phyloP scores from a whole-genome alignment of 2,113 vertebrate species.

The Perca fluviatilis region DNA sequence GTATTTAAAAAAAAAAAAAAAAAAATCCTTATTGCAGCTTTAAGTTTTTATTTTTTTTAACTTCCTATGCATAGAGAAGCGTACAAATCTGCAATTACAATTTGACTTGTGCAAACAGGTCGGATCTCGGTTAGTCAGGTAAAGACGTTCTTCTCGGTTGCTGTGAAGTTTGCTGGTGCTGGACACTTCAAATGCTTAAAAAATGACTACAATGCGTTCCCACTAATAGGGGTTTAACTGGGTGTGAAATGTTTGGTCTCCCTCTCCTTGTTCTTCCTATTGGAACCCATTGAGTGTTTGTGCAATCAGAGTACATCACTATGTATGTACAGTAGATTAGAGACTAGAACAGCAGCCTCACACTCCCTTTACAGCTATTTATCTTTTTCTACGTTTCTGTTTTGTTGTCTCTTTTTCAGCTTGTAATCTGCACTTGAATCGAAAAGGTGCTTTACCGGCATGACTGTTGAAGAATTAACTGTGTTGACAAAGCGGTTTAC shows the following conservation, averaged over 20 bases:
- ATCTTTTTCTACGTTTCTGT: slow-evolving; percentile 31
- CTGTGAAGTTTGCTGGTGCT: neutral
- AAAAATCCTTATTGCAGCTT: neutral
- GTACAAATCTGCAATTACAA: neutral
- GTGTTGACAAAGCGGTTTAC: slow-evolving; percentile 75
- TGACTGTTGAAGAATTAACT: slow-evolving; percentile 53
- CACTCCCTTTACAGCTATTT: slow-evolving; percentile 46
- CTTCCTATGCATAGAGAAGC: neutral
- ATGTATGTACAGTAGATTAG: slow-evolving; percentile 85
- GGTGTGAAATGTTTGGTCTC: slow-evolving; percentile 67
- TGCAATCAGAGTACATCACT: slow-evolving; percentile 76
- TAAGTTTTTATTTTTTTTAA: neutral
- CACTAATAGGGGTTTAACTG: slow-evolving; percentile 68
- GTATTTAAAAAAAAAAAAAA: no score
- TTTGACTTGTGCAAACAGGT: slow-evolving; percentile 1
- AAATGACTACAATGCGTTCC: slow-evolving; percentile 34
- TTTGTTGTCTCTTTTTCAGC: slow-evolving; percentile 8
- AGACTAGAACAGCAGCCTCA: slow-evolving; percentile 39
- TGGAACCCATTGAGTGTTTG: slow-evolving; percentile 78
- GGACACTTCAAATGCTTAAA: slow-evolving; percentile 32
- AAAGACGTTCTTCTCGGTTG: neutral
- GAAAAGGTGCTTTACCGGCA: slow-evolving; percentile 35
- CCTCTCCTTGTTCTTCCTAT: slow-evolving; percentile 72
- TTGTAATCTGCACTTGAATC: slow-evolving; percentile 56
- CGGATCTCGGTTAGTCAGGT: neutral